Percentiles rank a stretch among this genome's conserved stretches.
These are phyloP conservation scores for Microtus ochrogaster DNA, from an alignment of 2,113 vertebrate genomes.

Conservation along the genomic window DNA sequence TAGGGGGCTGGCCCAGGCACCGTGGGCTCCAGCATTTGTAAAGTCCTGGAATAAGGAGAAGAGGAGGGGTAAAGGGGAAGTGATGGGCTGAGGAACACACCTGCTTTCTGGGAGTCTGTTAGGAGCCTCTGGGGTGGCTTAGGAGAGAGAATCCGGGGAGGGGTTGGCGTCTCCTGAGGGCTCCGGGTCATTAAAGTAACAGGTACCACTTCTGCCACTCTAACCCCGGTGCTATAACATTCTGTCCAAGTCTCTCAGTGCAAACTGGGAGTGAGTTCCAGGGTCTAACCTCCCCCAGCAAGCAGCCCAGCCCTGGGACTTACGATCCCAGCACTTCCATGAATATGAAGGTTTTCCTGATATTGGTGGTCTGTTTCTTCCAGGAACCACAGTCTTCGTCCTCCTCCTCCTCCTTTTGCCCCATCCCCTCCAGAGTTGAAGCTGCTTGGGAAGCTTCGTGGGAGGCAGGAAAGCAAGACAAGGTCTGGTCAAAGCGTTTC, in stretches of 20 bases:
- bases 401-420: constrained; percentile 90
- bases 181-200: no score
- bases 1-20: background rate
- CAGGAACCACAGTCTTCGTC: constrained; percentile 89
- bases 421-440: constrained; percentile 90
- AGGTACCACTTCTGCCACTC: background rate
- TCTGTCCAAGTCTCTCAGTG: background rate
- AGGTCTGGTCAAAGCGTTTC: background rate
- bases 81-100: background rate
- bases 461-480: constrained; percentile 55
- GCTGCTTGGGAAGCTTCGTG: constrained; percentile 81
- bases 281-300: background rate
- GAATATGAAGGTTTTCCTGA: constrained; percentile 95
- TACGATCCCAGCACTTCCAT: constrained; percentile 95
- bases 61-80: no score
- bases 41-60: background rate
- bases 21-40: background rate
- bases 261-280: background rate
- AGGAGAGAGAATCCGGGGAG: background rate
- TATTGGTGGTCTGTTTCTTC: constrained; percentile 95
- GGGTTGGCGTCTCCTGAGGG: background rate
- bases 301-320: constrained; percentile 82
- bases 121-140: accelerated
- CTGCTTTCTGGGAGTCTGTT: background rate
- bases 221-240: background rate